phyloP scores from a whole-genome alignment of 2,797 vertebrate species.

The Neomorphus geoffroyi region DNA sequence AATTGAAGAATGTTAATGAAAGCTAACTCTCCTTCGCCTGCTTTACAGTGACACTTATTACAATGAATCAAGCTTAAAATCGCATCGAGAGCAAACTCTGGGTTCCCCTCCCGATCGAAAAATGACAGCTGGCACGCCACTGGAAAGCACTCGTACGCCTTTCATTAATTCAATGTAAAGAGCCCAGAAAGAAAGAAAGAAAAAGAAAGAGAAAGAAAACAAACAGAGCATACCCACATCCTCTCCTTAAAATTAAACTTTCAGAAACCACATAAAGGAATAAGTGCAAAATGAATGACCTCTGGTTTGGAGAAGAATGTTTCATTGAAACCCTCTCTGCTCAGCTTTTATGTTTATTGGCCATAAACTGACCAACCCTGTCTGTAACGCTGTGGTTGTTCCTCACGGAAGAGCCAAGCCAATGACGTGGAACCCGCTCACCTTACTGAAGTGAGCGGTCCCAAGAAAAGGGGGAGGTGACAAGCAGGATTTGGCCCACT shows the following conservation, averaged over 20 bases:
- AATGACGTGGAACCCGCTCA: background rate
- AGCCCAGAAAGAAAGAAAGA: constrained; percentile 23
- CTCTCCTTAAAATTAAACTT: constrained; percentile 71
- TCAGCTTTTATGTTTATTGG: constrained; percentile 60
- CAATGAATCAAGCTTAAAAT: constrained; percentile 53
- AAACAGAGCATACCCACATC: constrained; percentile 60
- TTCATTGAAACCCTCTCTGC: constrained; percentile 54
- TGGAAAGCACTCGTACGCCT: background rate
- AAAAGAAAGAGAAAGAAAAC: constrained; percentile 43
- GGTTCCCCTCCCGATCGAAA: background rate
- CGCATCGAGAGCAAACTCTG: constrained; percentile 45
- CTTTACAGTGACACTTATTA: constrained; percentile 64
- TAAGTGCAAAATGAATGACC: constrained; percentile 67
- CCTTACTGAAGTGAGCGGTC: background rate
- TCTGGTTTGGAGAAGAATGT: constrained; percentile 70
- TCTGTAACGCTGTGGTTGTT: background rate
- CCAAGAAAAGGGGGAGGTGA: background rate
- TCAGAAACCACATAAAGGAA: constrained; percentile 70
- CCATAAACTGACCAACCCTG: constrained; percentile 50
- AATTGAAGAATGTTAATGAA: constrained; percentile 81
- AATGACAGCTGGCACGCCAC: constrained; percentile 48
- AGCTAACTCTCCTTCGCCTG: constrained; percentile 59
- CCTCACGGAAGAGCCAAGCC: background rate
- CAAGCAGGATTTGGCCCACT: background rate
- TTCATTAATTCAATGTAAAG: constrained; percentile 55